Evolutionary conservation across 2,888 invertebrate genomes (phyloP), one percentile per base, ranked within the genome.

Genomic region (Pristionchus japonicus): DNA sequence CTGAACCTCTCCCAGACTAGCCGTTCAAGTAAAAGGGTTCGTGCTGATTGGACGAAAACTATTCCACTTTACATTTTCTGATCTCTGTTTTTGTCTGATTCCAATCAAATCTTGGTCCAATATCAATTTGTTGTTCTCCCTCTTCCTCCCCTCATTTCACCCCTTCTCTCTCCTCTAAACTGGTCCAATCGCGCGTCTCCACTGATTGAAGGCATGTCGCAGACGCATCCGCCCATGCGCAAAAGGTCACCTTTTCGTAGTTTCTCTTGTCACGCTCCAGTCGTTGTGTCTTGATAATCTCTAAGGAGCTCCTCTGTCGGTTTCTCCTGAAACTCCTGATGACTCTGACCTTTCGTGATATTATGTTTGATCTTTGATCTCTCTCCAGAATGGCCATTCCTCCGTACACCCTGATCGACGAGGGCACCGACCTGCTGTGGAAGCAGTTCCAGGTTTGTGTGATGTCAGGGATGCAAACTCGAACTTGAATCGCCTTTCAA

Each of bases 361-460:
- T 57, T 7, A n/a, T 27, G 20, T 23, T n/a, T 61, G 61, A 61
- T 27, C 27, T 17, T 70, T 70, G 34, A 23, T 70, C 17, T 27
- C 17, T 70, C 67, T 67, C 23, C 70, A 70, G 34, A 70, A 80
- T 80, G 80, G 15, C 43, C 13, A n/a, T 80, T n/a, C 47, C 80
- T 20, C 23, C 80, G 3, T 47, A 80, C 34, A 34, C 80, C 3
- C 27, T 80, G 0, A 7, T 80, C 40, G 80, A 80, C 20, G 43
- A 80, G 20, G 80, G 80, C 13, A 47, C 43, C 20, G n/a, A 40
- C n/a, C 80, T 80, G 2, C 80, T 80, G 9, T 80, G 80, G 80
- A 17, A n/a, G n/a, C 80, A 80, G 34, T 80, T 80, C 80, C n/a
- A n/a, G n/a, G n/a, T n/a, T n/a, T n/a, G n/a, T n/a, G n/a, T n/a